Percentiles rank a stretch among this genome's conserved stretches.
These are phyloP conservation scores for Sebastes cheni DNA, from an alignment of 2,797 vertebrate species.

Conservation along the genomic window DNA sequence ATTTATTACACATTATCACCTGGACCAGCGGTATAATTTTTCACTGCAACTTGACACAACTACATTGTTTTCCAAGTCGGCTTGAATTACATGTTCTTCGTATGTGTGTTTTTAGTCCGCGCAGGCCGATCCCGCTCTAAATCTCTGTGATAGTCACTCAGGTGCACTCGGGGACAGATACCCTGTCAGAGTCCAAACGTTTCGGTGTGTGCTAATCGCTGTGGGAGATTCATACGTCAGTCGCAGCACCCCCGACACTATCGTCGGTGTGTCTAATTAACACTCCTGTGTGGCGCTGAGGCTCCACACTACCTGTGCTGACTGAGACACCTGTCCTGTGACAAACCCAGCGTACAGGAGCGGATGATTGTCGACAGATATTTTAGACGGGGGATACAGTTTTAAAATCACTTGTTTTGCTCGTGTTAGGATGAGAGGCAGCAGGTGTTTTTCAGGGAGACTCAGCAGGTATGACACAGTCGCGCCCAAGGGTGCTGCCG, in stretches of 20 bases:
- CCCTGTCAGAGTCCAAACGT: constrained; percentile 54
- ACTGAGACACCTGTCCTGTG: constrained; percentile 65
- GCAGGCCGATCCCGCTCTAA: neutral
- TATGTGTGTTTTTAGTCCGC: neutral
- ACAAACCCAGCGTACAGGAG: constrained; percentile 43
- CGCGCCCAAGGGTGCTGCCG: constrained; percentile 54
- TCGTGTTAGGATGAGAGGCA: constrained; percentile 53
- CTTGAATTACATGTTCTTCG: neutral
- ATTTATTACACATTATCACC: constrained; percentile 77
- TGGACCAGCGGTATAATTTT: constrained; percentile 60
- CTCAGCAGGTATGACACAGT: constrained; percentile 63
- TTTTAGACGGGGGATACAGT: constrained; percentile 30
- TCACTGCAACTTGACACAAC: constrained; percentile 36
- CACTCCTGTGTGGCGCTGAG: constrained; percentile 71
- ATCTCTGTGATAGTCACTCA: constrained; percentile 25
- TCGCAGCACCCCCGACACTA: constrained; percentile 60
- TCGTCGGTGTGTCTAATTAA: constrained; percentile 79
- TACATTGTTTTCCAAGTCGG: neutral
- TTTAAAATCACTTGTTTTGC: constrained; percentile 43
- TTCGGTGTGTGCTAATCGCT: constrained; percentile 55
- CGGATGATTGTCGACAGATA: constrained; percentile 46
- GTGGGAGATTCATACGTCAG: constrained; percentile 63
- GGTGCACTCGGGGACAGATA: constrained; percentile 27
- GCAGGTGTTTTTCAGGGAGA: constrained; percentile 61
- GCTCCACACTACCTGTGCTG: constrained; percentile 56